Evolutionary conservation across 2,888 invertebrate species (phyloP).

Genomic region (Protula sp.): DNA sequence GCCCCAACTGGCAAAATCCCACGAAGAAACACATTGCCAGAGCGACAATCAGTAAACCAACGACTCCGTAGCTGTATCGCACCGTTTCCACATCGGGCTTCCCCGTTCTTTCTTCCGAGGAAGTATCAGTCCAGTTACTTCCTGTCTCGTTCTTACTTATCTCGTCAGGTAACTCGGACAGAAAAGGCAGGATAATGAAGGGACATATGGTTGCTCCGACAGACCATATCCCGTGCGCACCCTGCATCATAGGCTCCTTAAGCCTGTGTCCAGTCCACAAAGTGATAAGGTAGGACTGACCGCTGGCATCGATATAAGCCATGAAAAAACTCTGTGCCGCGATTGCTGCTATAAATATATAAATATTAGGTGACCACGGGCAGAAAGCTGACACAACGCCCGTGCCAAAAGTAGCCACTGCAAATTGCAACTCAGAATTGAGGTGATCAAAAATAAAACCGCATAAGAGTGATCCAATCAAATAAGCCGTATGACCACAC

Average conservation of each 20-base stretch:
- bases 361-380: background rate
- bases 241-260: background rate
- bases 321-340: background rate
- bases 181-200: background rate
- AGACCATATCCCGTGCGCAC: background rate
- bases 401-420: background rate
- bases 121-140: background rate
- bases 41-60: background rate
- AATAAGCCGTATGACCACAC: background rate
- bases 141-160: background rate
- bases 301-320: background rate
- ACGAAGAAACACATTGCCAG: background rate
- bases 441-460: background rate
- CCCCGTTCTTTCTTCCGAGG: background rate
- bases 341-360: background rate
- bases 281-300: background rate
- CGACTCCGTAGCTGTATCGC: background rate
- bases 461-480: background rate
- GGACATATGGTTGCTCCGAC: background rate
- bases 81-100: background rate
- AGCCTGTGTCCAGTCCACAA: background rate
- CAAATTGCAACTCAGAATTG: background rate
- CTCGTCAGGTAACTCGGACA: background rate
- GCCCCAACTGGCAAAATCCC: too few species aligned
- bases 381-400: background rate